phyloP scores from a whole-genome alignment of 2,888 invertebrate species.

The Lasioglossum calceatum region DNA sequence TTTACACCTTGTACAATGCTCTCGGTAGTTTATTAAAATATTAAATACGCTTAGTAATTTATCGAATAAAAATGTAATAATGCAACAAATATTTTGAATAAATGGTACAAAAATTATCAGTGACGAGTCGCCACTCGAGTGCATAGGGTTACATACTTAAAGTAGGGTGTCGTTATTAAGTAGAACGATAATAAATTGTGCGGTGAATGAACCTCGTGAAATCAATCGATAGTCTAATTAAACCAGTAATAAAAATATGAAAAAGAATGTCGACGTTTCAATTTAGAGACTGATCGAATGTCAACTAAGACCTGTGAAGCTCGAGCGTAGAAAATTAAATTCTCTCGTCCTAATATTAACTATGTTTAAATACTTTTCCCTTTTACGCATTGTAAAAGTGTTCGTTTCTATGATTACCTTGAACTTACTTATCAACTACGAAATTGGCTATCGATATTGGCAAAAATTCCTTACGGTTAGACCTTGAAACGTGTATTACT shows the following conservation, averaged over 20 bases:
- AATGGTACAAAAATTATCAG: too few relatives aligned
- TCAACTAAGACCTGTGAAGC: conserved; percentile 14
- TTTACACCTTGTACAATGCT: too few relatives aligned
- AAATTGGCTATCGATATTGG: conserved; percentile 57
- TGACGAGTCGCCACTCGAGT: too few relatives aligned
- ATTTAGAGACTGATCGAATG: not conserved
- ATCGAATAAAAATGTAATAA: too few relatives aligned
- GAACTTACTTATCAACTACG: conserved; percentile 43
- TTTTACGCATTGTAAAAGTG: conserved; percentile 36
- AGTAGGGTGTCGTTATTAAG: conserved; percentile 25
- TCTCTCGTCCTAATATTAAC: conserved; percentile 2
- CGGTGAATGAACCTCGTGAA: conserved; percentile 11
- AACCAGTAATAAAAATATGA: not conserved
- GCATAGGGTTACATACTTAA: not conserved
- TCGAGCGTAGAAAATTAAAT: conserved; percentile 46
- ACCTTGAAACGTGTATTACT: conserved; percentile 14
- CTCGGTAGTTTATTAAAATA: too few relatives aligned
- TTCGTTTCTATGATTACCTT: conserved; percentile 51
- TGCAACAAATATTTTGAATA: too few relatives aligned
- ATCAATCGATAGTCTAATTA: conserved; percentile 7
- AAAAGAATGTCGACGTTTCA: not conserved
- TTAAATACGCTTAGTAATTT: too few relatives aligned
- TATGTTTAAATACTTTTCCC: not conserved
- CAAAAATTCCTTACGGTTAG: conserved; percentile 48
- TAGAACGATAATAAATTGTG: conserved; percentile 40